Evolutionary conservation across 2,888 invertebrate species (phyloP).

Genomic region (Plusia festucae): DNA sequence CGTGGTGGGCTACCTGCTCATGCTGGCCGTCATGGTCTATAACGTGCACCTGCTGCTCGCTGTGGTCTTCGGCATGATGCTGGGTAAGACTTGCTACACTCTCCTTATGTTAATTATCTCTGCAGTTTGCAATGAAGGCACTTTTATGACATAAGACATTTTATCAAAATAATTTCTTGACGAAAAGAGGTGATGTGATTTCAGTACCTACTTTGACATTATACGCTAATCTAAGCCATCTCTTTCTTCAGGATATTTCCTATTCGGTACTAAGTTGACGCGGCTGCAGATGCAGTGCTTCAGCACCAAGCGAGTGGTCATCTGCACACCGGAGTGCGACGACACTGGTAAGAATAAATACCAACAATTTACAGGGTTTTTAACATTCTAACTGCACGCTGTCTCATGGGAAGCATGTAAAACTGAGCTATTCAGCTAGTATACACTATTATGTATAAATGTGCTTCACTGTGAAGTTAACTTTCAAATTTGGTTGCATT

Average conservation of each 20-base stretch:
- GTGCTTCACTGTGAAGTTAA: background rate
- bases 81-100: constrained; percentile 78
- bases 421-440: background rate
- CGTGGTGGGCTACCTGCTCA: constrained; percentile 91
- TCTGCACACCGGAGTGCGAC: constrained; percentile 86
- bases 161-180: no score
- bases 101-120: no score
- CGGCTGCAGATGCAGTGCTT: constrained; percentile 85
- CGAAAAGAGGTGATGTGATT: no score
- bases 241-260: constrained; percentile 79
- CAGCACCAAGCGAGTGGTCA: constrained; percentile 76
- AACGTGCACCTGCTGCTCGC: constrained; percentile 92
- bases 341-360: constrained; percentile 75
- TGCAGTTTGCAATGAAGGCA: no score
- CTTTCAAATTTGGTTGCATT: background rate
- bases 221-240: background rate
- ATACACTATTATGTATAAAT: background rate
- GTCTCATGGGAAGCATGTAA: background rate
- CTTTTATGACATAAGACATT: no score
- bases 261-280: constrained; percentile 84
- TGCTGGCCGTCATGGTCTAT: constrained; percentile 93
- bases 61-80: constrained; percentile 90
- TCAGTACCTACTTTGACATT: no score
- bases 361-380: background rate
- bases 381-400: background rate